These are phyloP conservation scores for Tamias sibiricus DNA, from an alignment of 2,113 vertebrate species.

Conservation along the genomic window DNA sequence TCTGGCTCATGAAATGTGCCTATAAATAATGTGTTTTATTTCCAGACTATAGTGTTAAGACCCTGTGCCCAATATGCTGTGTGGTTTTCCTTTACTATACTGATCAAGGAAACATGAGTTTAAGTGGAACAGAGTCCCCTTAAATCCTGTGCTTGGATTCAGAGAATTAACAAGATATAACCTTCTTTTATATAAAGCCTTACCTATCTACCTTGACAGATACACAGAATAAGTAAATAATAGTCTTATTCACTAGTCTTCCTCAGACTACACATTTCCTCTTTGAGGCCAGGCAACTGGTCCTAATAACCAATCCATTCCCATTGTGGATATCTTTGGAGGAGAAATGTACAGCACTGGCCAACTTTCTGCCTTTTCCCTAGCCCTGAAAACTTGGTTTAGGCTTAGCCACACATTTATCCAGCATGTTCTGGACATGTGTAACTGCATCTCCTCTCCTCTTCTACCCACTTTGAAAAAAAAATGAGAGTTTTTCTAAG, in stretches of 20 bases:
- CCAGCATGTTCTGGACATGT: not conserved
- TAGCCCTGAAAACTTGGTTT: not conserved
- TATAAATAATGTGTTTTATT: not conserved
- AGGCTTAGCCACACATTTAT: not conserved
- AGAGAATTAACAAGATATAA: not conserved
- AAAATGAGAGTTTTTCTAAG: not conserved
- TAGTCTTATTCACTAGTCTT: not conserved
- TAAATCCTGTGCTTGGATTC: not conserved
- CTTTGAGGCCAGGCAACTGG: not conserved
- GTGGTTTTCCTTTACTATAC: not conserved
- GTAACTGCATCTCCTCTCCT: not conserved
- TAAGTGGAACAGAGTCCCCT: not conserved
- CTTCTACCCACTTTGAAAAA: not conserved
- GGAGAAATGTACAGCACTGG: not conserved
- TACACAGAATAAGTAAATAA: not conserved
- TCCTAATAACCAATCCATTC: not conserved
- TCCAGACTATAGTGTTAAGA: not conserved
- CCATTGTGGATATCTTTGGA: not conserved
- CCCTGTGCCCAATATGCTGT: no score
- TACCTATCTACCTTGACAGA: not conserved
- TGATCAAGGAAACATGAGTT: no score
- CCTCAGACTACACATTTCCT: not conserved
- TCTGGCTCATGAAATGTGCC: not conserved
- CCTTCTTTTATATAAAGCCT: not conserved
- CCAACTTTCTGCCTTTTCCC: not conserved